Evolutionary conservation across 2,797 vertebrate species (phyloP).

Genomic region (Scomberomorus guttatus): DNA sequence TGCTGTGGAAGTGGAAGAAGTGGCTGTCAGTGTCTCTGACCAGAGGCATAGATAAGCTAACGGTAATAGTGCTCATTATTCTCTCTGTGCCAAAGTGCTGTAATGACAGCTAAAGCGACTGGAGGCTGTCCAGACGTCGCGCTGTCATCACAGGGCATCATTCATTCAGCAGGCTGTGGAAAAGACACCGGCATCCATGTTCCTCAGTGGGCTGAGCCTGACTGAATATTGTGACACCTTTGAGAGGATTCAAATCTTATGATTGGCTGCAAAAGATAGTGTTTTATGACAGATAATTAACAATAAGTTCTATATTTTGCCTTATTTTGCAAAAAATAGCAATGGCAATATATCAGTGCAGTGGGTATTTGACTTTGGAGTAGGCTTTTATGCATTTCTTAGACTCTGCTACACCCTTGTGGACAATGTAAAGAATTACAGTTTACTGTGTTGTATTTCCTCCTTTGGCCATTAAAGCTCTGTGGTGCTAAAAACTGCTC

Average conservation of each 20-base stretch:
- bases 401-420: slow-evolving; percentile 60
- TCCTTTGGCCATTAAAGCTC: slow-evolving; percentile 18
- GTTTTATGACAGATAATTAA: not conserved
- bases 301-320: not conserved
- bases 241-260: not conserved
- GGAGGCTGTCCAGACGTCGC: slow-evolving; percentile 24
- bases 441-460: slow-evolving; percentile 22
- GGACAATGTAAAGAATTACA: not conserved
- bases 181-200: not conserved
- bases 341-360: not conserved
- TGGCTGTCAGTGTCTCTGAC: slow-evolving; percentile 33
- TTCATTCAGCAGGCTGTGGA: not conserved
- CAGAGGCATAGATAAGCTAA: slow-evolving; percentile 18
- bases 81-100: slow-evolving; percentile 21
- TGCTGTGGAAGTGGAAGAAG: not conserved
- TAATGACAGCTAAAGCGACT: slow-evolving; percentile 31
- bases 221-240: not conserved
- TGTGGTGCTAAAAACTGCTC: slow-evolving; percentile 6
- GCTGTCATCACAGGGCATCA: slow-evolving; percentile 43
- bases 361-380: not conserved
- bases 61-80: slow-evolving; percentile 1
- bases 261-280: not conserved
- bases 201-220: not conserved
- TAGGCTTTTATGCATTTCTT: slow-evolving; percentile 20
- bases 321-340: not conserved